Evolutionary conservation across 1,140 invertebrate species (phyloP), one percentile per base, ranked within the genome.

Genomic region (Drosophila kurseongensis): DNA sequence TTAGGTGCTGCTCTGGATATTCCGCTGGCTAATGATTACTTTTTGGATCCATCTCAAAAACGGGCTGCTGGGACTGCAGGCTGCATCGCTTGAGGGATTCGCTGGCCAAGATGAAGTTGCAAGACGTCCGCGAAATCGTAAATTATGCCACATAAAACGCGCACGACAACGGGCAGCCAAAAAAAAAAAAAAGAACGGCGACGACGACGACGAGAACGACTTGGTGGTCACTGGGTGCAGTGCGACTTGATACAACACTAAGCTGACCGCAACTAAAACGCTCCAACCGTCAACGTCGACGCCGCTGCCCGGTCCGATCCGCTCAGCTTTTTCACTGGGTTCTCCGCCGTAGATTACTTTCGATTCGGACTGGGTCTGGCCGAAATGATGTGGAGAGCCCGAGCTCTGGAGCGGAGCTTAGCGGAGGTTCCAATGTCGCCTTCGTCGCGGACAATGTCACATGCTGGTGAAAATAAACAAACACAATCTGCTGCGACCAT

Each of bases 11-110:
- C 44, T 44, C 48, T 35, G 56, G 18, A 48, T 75, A 76, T 18
- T 55, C 56, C 32, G 18, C 23, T 55, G 73, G 44, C 18, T 77
- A 47, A 56, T 79, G 67, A 89, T 89, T 89, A 89, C 84, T 89
- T 89, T 89, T 89, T 60, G 85, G 85, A 90, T 89, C 84, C 84
- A 89, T 89, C 69, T 90, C 83, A 88, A 40, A 77, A 51, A 75
- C 66, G 58, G 57, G 47, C 41, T 58, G 71, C 42, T 52, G 50
- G 41, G 52, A 45, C 76, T 74, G 80, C 75, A 78, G 75, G 58
- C 83, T 78, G 84, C 83, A 89, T 89, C 54, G 76, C 80, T 62
- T 48, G 61, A 65, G 48, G 72, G 45, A 71, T 50, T 50, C 48
- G 54, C 44, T 54, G 48, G 59, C 38, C 60, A 56, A 58, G 69